A percentile compares a stretch with the other conserved stretches of the same genome.
Conservation (phyloP, 2,888 invertebrate genomes). For the Xestia ashworthii region DNA sequence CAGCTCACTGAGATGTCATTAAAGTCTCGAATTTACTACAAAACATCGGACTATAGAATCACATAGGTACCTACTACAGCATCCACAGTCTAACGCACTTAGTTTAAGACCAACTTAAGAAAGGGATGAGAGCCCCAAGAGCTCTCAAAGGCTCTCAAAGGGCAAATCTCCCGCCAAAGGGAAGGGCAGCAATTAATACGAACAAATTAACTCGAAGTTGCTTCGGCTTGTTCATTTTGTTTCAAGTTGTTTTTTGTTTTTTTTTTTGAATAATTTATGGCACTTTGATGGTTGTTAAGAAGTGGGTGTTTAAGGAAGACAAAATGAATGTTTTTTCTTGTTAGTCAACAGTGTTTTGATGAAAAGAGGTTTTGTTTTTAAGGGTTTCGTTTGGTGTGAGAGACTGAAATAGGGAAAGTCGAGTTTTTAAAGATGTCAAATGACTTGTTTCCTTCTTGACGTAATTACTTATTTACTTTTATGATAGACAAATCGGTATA, state of each 20-base stretch:
- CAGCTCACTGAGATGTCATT: neutral
- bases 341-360: neutral
- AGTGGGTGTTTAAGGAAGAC: neutral
- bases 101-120: constrained; percentile 45
- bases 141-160: constrained; percentile 53
- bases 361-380: neutral
- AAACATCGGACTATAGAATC: constrained; percentile 8
- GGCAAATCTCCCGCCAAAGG: constrained; percentile 33
- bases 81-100: constrained; percentile 17
- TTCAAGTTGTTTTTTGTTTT: constrained; percentile 12
- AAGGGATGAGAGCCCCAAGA: constrained; percentile 32
- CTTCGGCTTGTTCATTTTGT: constrained; percentile 43
- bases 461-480: neutral
- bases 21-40: neutral
- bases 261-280: constrained; percentile 37
- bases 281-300: constrained; percentile 18
- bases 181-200: constrained; percentile 51
- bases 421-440: neutral
- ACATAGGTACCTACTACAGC: neutral
- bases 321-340: neutral
- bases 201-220: constrained; percentile 58
- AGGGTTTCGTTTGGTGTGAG: neutral
- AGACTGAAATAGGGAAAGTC: neutral
- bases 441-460: neutral
- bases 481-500: neutral